Evolutionary conservation across 2,888 invertebrate genomes (phyloP), one percentile per base, ranked within the genome.

Genomic region (Copidosoma aretas): DNA sequence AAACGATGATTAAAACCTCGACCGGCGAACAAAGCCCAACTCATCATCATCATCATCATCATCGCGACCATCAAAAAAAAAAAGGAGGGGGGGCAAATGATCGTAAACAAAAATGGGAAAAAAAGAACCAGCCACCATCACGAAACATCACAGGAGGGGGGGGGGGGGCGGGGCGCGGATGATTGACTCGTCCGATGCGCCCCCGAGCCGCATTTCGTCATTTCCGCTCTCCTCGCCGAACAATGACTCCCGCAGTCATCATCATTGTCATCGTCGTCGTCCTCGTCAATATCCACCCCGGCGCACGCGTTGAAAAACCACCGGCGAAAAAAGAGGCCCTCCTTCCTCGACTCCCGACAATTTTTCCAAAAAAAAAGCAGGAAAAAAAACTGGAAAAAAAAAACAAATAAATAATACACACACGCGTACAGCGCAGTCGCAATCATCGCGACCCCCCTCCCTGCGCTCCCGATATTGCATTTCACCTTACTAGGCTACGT

Each of bases 401-500:
- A n/a, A 5, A 17, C 0, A 10, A 12, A 25, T 3, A 17, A 12
- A 39, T 22, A 21, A 54, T 19, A 25, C 25, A 46, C 32, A 17
- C 15, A 22, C 22, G 56, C 3, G 21, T 52, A 59, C 14, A 5
- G 41, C 14, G 14, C 14, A 41, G 41, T 8, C 14, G 67, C 63
- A 66, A 68, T 64, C 66, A 69, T 65, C 66, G 52, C 46, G 60
- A 41, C 41, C 10, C 14, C 41, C 41, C 41, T 41, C 41, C 14
- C 10, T 41, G 41, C 8, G 41, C 41, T 41, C 53, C 41, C 39
- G 63, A 67, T 71, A 71, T 71, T 71, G 56, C 67, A 58, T 71
- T 71, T 71, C 62, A 64, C 67, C 70, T 71, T 67, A 71, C 64
- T 56, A 64, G 67, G 69, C 65, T 64, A 59, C 61, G 62, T n/a